Evolutionary conservation across 2,797 vertebrate species (phyloP).

Genomic region (Odontamblyopus rebecca): DNA sequence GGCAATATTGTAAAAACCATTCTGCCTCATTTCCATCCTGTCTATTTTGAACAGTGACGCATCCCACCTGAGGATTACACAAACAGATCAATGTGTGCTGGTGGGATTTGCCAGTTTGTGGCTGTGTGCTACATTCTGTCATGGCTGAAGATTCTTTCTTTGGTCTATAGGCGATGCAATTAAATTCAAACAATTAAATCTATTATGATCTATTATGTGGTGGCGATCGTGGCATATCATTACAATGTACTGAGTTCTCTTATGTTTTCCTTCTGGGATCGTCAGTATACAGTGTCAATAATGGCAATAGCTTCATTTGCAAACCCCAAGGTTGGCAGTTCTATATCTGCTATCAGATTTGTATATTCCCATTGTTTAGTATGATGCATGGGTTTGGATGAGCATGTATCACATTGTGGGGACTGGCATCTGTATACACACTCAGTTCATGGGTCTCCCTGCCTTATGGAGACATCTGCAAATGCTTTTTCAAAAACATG

Average conservation of each 20-base stretch:
- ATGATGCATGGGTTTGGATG: too few species aligned
- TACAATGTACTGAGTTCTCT: not conserved
- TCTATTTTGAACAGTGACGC: not conserved
- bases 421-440: too few species aligned
- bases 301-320: not conserved
- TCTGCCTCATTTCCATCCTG: not conserved
- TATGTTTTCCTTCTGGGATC: too few species aligned
- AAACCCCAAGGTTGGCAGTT: not conserved
- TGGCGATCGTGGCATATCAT: not conserved
- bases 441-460: too few species aligned
- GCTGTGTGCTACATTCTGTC: not conserved
- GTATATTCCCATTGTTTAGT: too few species aligned
- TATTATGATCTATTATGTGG: not conserved
- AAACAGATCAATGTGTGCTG: not conserved
- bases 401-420: too few species aligned
- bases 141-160: not conserved
- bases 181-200: not conserved
- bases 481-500: too few species aligned
- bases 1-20: too few species aligned
- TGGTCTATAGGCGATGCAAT: not conserved
- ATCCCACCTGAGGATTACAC: conserved; percentile 2
- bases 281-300: not conserved
- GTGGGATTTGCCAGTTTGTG: not conserved
- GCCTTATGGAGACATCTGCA: too few species aligned
- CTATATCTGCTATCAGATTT: too few species aligned